Percentiles rank a stretch among this genome's conserved stretches.
Conservation (phyloP, 2,888 invertebrate species). For the Axea sp. region DNA sequence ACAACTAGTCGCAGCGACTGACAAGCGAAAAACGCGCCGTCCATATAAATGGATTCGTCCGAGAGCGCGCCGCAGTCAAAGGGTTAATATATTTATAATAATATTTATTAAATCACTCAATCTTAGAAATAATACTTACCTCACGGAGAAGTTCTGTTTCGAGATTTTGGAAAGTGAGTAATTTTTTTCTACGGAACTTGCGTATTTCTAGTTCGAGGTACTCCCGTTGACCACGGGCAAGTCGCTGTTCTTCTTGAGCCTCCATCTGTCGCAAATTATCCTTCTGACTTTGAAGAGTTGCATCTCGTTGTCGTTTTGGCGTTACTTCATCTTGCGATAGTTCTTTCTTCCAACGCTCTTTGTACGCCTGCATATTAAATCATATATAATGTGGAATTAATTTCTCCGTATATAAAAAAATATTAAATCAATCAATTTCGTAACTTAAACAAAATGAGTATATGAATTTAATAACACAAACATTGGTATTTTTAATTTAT, state of each 20-base stretch:
- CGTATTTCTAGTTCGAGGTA: conserved; percentile 95
- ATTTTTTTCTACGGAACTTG: conserved; percentile 93
- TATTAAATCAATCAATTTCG: background rate
- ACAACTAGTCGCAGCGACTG: no score
- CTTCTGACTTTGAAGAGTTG: conserved; percentile 94
- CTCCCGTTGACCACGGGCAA: conserved; percentile 93
- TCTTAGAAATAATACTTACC: conserved; percentile 81
- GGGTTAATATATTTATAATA: no score
- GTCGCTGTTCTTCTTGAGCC: conserved; percentile 92
- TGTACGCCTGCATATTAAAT: conserved; percentile 83
- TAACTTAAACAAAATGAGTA: no score
- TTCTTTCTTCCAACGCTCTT: conserved; percentile 97
- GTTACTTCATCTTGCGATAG: conserved; percentile 94
- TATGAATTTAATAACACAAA: no score
- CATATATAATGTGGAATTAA: no score
- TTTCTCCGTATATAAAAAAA: no score
- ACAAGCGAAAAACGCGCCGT: no score
- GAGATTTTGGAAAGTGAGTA: conserved; percentile 91
- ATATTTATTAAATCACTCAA: no score
- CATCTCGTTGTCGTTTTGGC: conserved; percentile 93
- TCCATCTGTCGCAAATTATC: conserved; percentile 94
- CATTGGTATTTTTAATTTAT: no score
- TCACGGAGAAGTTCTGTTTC: conserved; percentile 95
- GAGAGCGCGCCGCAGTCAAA: no score
- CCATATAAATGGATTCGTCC: no score